Conservation (phyloP, 1,140 invertebrate species). For the Leptinotarsa lineolata region DNA sequence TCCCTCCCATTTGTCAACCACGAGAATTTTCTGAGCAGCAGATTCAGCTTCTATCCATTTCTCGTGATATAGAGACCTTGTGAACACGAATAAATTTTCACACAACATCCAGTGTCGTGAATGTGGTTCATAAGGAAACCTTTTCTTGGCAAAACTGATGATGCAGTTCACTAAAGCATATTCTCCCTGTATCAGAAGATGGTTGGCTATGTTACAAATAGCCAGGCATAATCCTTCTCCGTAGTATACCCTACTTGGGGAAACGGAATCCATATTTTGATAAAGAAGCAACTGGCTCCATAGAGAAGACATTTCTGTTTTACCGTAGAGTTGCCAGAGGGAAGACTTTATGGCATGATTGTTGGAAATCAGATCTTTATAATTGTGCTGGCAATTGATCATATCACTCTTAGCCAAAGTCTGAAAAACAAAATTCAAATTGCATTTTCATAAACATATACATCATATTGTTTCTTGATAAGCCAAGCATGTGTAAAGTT, state of each 20-base stretch:
- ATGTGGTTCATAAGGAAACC: slow-evolving; percentile 65
- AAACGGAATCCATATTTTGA: slow-evolving; percentile 67
- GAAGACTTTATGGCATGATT: slow-evolving; percentile 80
- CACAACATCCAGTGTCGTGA: slow-evolving; percentile 70
- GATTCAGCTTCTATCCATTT: slow-evolving; percentile 77
- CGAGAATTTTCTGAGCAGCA: slow-evolving; percentile 72
- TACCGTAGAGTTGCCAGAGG: slow-evolving; percentile 85
- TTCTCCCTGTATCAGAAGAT: slow-evolving; percentile 67
- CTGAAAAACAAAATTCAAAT: slow-evolving; percentile 53
- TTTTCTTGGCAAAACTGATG: slow-evolving; percentile 62
- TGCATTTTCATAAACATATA: too few relatives aligned
- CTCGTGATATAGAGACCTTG: slow-evolving; percentile 66
- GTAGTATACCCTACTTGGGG: slow-evolving; percentile 64
- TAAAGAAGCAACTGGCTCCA: slow-evolving; percentile 78
- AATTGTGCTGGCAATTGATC: slow-evolving; percentile 82
- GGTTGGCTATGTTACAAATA: slow-evolving; percentile 70
- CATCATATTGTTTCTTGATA: too few relatives aligned
- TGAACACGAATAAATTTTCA: slow-evolving; percentile 67
- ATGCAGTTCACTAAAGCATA: slow-evolving; percentile 62
- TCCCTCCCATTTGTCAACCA: slow-evolving; percentile 72
- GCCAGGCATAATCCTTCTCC: slow-evolving; percentile 72
- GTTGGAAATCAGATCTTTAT: slow-evolving; percentile 78
- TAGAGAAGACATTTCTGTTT: slow-evolving; percentile 78
- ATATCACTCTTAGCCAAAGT: slow-evolving; percentile 82
- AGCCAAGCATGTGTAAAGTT: too few relatives aligned